phyloP scores from a whole-genome alignment of 2,888 invertebrate species.

The Diloba caeruleocephala region DNA sequence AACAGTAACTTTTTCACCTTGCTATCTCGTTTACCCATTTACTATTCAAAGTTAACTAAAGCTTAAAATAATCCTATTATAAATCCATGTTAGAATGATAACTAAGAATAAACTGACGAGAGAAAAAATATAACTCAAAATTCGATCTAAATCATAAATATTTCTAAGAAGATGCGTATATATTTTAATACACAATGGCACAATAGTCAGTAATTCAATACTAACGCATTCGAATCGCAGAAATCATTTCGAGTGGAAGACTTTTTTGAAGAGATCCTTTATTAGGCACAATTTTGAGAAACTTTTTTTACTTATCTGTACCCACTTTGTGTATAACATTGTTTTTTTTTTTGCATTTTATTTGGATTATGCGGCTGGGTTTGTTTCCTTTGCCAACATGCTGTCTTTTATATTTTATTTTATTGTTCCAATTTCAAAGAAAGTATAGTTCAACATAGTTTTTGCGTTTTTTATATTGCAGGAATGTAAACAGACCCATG shows the following conservation, averaged over 20 bases:
- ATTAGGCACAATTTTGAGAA: constrained; percentile 15
- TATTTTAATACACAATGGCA: constrained; percentile 32
- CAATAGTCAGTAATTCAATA: constrained; percentile 54
- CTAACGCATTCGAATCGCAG: constrained; percentile 37
- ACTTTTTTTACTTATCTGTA: constrained; percentile 37
- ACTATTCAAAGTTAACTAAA: not conserved
- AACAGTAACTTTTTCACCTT: not conserved
- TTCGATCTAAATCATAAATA: constrained; percentile 17
- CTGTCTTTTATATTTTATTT: not conserved
- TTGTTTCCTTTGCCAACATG: constrained; percentile 7
- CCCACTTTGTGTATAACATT: constrained; percentile 9
- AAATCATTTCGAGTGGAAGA: constrained; percentile 41
- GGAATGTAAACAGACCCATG: too few species aligned
- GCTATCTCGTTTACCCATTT: not conserved
- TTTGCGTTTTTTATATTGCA: too few species aligned
- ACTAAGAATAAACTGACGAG: not conserved
- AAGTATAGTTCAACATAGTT: not conserved
- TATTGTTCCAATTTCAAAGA: not conserved
- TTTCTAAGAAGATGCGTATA: constrained; percentile 27
- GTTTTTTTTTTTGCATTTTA: constrained; percentile 17
- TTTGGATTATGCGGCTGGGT: constrained; percentile 8
- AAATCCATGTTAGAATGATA: constrained; percentile 2
- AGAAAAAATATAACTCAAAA: not conserved
- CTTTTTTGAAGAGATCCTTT: constrained; percentile 39
- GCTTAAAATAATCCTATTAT: constrained; percentile 4